Conservation (phyloP, 2,113 vertebrate genomes). For the Motacilla tschutschensis region DNA sequence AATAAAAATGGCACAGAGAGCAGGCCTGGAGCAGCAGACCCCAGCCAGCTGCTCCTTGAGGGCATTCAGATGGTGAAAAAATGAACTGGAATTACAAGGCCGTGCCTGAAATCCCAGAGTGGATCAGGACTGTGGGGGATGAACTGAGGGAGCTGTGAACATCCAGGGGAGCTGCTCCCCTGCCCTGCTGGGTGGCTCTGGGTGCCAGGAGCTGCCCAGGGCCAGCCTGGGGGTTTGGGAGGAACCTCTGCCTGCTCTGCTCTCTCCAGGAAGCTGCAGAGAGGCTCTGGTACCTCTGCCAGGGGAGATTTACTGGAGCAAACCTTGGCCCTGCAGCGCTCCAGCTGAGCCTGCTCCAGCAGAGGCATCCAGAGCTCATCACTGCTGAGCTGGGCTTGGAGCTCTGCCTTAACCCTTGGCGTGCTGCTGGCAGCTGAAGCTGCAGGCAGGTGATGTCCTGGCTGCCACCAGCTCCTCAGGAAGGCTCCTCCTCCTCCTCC, state of each 20-base stretch:
- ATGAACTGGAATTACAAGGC: not conserved
- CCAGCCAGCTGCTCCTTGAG: not conserved
- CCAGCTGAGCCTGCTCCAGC: not conserved
- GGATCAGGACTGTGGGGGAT: too few relatives aligned
- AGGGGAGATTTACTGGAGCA: conserved; percentile 41
- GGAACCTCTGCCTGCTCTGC: not conserved
- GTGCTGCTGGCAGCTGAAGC: not conserved
- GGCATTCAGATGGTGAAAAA: not conserved
- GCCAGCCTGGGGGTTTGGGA: not conserved
- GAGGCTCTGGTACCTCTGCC: conserved; percentile 11
- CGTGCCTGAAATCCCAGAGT: not conserved
- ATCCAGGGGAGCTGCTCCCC: not conserved
- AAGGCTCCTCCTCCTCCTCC: not conserved
- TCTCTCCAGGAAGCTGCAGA: conserved; percentile 7
- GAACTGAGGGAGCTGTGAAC: not conserved
- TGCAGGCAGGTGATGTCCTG: not conserved
- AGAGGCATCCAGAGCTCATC: conserved; percentile 38
- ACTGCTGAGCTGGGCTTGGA: not conserved
- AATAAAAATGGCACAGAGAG: not conserved
- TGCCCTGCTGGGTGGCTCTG: not conserved
- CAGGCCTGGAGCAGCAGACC: not conserved
- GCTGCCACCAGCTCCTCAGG: not conserved
- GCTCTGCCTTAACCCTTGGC: not conserved
- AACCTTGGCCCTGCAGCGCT: not conserved
- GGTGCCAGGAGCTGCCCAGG: not conserved